phyloP scores from a whole-genome alignment of 2,113 vertebrate species.

The Cariama cristata region DNA sequence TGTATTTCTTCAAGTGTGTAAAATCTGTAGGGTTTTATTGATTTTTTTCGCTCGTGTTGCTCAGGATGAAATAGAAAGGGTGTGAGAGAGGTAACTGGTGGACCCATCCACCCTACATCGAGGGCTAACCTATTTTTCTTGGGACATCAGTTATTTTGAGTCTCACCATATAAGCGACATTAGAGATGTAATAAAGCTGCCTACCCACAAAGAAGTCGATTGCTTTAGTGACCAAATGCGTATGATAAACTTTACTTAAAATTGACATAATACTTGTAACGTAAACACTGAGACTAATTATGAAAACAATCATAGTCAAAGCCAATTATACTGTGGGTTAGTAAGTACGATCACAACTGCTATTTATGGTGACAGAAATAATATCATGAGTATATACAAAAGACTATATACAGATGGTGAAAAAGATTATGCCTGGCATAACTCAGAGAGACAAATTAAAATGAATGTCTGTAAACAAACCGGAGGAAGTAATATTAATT shows the following conservation, averaged over 20 bases:
- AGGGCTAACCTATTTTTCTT: not conserved
- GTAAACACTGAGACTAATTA: constrained; percentile 44
- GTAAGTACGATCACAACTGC: not conserved
- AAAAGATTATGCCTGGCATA: constrained; percentile 13
- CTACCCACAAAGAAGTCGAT: not conserved
- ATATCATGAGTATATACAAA: not conserved
- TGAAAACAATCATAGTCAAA: constrained; percentile 43
- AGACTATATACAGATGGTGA: not conserved
- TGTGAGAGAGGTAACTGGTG: not conserved
- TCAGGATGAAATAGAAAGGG: not conserved
- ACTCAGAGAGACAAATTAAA: not conserved
- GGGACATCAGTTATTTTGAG: not conserved
- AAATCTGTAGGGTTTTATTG: not conserved
- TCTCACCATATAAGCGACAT: not conserved
- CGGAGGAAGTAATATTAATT: not conserved
- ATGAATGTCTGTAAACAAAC: not conserved
- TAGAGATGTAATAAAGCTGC: not conserved
- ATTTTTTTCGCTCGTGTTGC: not conserved
- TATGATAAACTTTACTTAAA: constrained; percentile 38
- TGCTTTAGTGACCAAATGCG: not conserved
- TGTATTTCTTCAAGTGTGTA: not conserved
- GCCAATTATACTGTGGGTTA: constrained; percentile 28
- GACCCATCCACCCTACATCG: not conserved
- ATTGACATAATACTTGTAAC: constrained; percentile 32
- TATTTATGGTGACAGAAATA: constrained; percentile 42